Conservation (phyloP, 2,888 invertebrate genomes). For the Drosophila mercatorum region DNA sequence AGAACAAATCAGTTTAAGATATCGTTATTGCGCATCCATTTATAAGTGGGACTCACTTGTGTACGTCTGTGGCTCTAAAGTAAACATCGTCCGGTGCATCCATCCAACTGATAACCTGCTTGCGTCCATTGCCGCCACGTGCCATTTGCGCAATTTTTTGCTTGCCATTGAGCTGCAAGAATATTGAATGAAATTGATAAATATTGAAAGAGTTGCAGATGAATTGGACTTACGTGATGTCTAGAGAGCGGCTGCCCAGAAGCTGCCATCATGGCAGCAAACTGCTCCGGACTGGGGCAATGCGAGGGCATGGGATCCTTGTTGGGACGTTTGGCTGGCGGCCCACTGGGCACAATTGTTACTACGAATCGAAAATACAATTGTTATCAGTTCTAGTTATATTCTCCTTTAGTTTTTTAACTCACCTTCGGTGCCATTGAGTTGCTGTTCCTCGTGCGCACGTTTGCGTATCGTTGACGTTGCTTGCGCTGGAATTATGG, state of each 20-base stretch:
- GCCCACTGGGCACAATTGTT: conserved; percentile 84
- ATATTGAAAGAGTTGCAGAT: neutral
- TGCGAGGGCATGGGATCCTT: conserved; percentile 90
- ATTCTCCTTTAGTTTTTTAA: neutral
- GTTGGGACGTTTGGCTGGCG: conserved; percentile 92
- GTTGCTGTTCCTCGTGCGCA: conserved; percentile 91
- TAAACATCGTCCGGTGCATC: conserved; percentile 99
- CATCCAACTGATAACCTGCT: conserved; percentile 98
- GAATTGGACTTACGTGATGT: conserved; percentile 87
- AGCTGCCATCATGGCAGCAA: conserved; percentile 89
- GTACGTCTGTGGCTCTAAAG: conserved; percentile 95
- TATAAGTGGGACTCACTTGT: conserved; percentile 89
- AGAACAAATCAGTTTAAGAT: conserved; percentile 17
- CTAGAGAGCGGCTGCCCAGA: conserved; percentile 89
- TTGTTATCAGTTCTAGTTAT: neutral
- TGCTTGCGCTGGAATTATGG: conserved; percentile 86
- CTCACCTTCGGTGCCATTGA: conserved; percentile 85
- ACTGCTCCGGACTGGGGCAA: conserved; percentile 89
- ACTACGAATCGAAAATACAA: conserved; percentile 52
- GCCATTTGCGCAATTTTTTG: conserved; percentile 92
- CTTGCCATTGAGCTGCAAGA: conserved; percentile 90
- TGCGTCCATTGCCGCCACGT: conserved; percentile 90
- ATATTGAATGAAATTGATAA: neutral
- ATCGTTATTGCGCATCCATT: neutral
- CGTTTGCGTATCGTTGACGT: conserved; percentile 90